Percentiles rank a stretch among this genome's conserved stretches.
Conservation (phyloP, 2,888 invertebrate species). For the Dorcus hopei region DNA sequence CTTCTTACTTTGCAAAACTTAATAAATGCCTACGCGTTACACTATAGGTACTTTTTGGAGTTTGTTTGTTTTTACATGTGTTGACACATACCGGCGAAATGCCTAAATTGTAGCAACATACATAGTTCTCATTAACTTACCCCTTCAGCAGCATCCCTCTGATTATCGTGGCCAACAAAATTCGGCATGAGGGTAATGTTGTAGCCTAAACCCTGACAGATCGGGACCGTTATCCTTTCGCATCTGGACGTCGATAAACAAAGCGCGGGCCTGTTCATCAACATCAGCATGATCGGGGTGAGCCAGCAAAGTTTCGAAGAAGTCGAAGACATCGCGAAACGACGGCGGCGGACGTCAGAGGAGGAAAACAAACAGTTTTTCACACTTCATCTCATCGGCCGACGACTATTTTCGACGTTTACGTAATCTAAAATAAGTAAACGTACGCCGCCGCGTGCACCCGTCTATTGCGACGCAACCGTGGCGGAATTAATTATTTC, state of each 20-base stretch:
- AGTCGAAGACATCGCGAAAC: neutral
- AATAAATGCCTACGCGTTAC: neutral
- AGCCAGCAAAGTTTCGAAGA: neutral
- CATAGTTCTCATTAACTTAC: conserved; percentile 51
- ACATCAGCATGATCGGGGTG: neutral
- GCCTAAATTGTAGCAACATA: neutral
- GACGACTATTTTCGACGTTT: neutral
- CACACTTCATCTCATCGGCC: neutral
- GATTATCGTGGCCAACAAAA: conserved; percentile 75
- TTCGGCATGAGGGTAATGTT: conserved; percentile 87
- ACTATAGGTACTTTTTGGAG: neutral
- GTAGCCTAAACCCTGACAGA: conserved; percentile 81
- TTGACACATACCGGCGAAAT: neutral
- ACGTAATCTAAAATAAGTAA: neutral
- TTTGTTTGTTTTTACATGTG: neutral
- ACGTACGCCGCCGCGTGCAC: neutral
- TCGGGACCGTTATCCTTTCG: conserved; percentile 73
- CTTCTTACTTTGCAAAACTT: no score
- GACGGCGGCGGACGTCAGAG: neutral
- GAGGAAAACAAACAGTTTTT: neutral
- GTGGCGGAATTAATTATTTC: conserved; percentile 1
- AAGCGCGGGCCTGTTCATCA: neutral
- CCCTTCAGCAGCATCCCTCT: conserved; percentile 76
- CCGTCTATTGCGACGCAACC: neutral
- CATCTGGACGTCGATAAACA: conserved; percentile 48